Percentiles rank a stretch among this genome's conserved stretches.
These are phyloP conservation scores for Progne subis DNA, from an alignment of 2,113 vertebrate genomes.

Conservation along the genomic window DNA sequence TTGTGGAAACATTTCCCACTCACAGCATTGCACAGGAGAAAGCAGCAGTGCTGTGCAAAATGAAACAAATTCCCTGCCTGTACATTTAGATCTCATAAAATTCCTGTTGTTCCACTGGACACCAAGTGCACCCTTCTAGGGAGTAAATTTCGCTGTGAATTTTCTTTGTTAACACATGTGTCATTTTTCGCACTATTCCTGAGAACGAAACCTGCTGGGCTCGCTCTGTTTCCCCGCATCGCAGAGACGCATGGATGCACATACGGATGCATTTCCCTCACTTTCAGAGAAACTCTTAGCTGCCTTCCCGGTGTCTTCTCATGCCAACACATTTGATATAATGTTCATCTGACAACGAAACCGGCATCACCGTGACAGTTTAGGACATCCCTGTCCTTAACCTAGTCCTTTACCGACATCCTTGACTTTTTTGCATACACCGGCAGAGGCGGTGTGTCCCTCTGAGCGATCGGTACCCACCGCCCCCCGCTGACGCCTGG, in stretches of 20 bases:
- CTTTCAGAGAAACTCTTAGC: background rate
- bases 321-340: too few relatives aligned
- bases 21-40: background rate
- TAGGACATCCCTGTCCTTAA: background rate
- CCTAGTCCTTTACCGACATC: background rate
- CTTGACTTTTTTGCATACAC: too few relatives aligned
- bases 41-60: background rate
- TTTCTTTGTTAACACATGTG: background rate
- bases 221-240: background rate
- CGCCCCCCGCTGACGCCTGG: background rate
- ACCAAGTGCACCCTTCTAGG: background rate
- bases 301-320: background rate
- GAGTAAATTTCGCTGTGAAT: background rate
- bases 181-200: background rate
- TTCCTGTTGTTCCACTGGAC: background rate
- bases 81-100: background rate
- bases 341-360: background rate
- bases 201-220: background rate
- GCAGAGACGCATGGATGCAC: rapidly evolving
- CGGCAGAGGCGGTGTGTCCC: background rate
- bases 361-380: background rate
- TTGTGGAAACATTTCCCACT: background rate
- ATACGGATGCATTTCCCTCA: rapidly evolving
- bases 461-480: background rate
- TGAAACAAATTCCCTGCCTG: rapidly evolving